These are phyloP conservation scores for Syrrhaptes paradoxus DNA, from an alignment of 2,113 vertebrate genomes.

Conservation along the genomic window DNA sequence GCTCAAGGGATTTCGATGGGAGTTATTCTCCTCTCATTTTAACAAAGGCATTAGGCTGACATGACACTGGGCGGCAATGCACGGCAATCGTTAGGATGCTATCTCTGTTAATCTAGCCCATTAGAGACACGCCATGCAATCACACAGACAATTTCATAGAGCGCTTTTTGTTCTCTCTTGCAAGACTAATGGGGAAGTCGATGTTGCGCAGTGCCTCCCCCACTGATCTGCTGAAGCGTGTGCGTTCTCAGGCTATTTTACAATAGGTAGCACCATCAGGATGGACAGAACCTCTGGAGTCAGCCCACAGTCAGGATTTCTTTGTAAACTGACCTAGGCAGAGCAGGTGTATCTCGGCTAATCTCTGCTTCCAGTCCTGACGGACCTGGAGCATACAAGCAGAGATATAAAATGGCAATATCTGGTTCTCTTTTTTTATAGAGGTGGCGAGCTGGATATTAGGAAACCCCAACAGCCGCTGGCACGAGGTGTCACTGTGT, in stretches of 20 bases:
- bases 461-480: background rate
- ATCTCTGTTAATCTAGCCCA: background rate
- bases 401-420: background rate
- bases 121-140: background rate
- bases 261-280: background rate
- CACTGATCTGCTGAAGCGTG: background rate
- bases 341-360: background rate
- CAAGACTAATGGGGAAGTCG: background rate
- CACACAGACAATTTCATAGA: background rate
- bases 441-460: background rate
- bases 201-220: background rate
- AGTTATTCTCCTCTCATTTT: background rate
- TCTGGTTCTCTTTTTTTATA: background rate
- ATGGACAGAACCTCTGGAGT: background rate
- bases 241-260: background rate
- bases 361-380: background rate
- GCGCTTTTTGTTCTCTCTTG: background rate
- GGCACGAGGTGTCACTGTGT: background rate
- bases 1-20: background rate
- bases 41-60: background rate
- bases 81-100: fast-evolving
- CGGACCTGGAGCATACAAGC: background rate
- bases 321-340: background rate
- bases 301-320: background rate
- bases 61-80: background rate